Percentiles rank a stretch among this genome's conserved stretches.
Conservation (phyloP, 2,113 vertebrate genomes). For the Ardeotis arabs region DNA sequence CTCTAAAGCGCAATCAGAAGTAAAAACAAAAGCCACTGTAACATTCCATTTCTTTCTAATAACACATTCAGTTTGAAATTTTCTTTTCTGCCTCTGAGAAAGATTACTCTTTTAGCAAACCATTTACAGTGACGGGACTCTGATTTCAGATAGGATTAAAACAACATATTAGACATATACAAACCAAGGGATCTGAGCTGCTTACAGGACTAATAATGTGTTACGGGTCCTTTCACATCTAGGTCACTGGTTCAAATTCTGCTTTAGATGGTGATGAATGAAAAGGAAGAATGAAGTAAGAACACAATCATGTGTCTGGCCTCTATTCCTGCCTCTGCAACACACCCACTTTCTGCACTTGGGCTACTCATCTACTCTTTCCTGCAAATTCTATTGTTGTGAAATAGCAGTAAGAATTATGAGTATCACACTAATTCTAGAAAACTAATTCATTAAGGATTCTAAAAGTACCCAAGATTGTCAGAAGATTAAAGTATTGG, state of each 20-base stretch:
- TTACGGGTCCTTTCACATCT: slow-evolving; percentile 48
- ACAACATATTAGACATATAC: background rate
- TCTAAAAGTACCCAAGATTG: background rate
- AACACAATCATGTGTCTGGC: background rate
- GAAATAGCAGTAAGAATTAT: background rate
- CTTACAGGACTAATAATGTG: slow-evolving; percentile 45
- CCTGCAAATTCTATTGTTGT: background rate
- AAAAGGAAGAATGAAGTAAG: slow-evolving; percentile 43
- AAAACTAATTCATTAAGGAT: background rate
- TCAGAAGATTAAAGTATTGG: background rate
- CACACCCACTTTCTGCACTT: background rate
- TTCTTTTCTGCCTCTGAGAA: slow-evolving; percentile 19
- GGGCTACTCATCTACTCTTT: background rate
- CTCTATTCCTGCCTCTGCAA: background rate
- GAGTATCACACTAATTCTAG: background rate
- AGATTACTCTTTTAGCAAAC: slow-evolving; percentile 26
- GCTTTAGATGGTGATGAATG: slow-evolving; percentile 18
- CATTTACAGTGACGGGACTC: background rate
- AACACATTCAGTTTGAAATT: background rate
- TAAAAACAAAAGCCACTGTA: background rate
- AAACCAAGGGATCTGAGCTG: slow-evolving; percentile 4
- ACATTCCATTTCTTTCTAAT: background rate
- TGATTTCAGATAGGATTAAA: slow-evolving; percentile 31
- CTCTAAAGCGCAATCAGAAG: background rate
- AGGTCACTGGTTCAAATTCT: slow-evolving; percentile 47